These are phyloP conservation scores for Mizuhopecten yessoensis DNA, from an alignment of 1,140 invertebrate genomes.

Conservation along the genomic window DNA sequence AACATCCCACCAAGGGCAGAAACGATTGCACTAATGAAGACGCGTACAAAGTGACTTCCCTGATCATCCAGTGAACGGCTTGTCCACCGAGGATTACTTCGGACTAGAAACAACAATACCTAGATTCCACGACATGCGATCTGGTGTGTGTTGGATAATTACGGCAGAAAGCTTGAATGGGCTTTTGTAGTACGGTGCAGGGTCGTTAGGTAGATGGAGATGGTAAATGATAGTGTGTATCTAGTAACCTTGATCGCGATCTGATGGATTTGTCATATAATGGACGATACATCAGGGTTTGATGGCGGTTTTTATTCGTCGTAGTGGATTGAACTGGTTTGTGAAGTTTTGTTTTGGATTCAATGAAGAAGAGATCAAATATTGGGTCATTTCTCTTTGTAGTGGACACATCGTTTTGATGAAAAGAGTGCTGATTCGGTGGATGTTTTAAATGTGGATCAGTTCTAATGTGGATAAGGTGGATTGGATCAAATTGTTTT, in stretches of 20 bases:
- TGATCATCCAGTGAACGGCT: not conserved
- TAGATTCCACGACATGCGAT: slow-evolving; percentile 23
- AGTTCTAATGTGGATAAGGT: not conserved
- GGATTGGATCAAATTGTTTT: not conserved
- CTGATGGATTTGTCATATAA: not conserved
- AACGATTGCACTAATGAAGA: not conserved
- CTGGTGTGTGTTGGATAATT: slow-evolving; percentile 10
- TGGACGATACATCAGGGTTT: not conserved
- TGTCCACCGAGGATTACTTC: slow-evolving; percentile 5
- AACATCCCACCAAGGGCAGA: slow-evolving; percentile 29
- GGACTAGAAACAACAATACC: not conserved
- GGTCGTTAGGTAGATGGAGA: slow-evolving; percentile 26
- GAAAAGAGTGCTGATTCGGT: not conserved
- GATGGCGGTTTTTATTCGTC: not conserved
- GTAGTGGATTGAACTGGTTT: not conserved
- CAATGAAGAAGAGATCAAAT: not conserved
- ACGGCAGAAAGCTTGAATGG: slow-evolving; percentile 15
- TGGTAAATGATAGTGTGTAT: not conserved
- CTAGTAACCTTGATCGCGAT: not conserved
- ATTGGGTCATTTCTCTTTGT: not conserved
- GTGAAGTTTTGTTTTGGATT: slow-evolving; percentile 5
- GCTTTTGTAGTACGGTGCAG: not conserved
- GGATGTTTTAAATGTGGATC: not conserved
- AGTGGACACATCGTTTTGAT: not conserved
- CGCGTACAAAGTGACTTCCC: not conserved